Evolutionary conservation across 2,113 vertebrate genomes (phyloP), one percentile per base, ranked within the genome.

Genomic region (Podarcis cretensis): DNA sequence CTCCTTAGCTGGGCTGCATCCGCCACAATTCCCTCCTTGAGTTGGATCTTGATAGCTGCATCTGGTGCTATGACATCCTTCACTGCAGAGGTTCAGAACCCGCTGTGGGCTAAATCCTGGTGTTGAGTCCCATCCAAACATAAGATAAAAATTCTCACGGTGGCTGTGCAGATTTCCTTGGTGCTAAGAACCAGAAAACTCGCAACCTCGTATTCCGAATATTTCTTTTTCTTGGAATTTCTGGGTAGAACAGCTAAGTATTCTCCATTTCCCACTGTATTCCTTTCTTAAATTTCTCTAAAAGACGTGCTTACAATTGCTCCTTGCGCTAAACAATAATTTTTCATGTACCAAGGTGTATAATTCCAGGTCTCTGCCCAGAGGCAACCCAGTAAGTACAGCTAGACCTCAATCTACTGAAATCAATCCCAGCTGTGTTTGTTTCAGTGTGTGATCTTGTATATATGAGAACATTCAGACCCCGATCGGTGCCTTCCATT

Each of bases 301-400:
- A 81, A 12, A 20, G n/a, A 14, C 18, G 25, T 54, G 1, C 89
- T 59, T 88, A 5, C 74, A 65, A 8, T 87, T 94, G 90, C 30
- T 25, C 6, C 54, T 32, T 48, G 86, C 25, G 21, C 66, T 66
- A 81, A 89, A 68, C 0, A 0, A 2, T 21, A 54, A 5, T 6
- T 68, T 88, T 89, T 66, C 40, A 32, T 0, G 23, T 68, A 84
- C 30, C 59, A 81, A 87, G 71, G 35, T 81, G 40, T 48, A 73
- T 48, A 59, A 68, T 81, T 92, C 20, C 0, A 2, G 43, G 43
- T 89, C 65, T 84, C 87, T 59, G 37, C 25, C 37, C 85, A 37
- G 32, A 68, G 83, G 16, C 25, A 1, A 77, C 4, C 79, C 2
- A 18, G 0, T 76, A 68, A 0, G 40, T 90, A 48, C 90, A 69